phyloP scores from a whole-genome alignment of 2,888 invertebrate species.

The Rhyacophila evoluta region DNA sequence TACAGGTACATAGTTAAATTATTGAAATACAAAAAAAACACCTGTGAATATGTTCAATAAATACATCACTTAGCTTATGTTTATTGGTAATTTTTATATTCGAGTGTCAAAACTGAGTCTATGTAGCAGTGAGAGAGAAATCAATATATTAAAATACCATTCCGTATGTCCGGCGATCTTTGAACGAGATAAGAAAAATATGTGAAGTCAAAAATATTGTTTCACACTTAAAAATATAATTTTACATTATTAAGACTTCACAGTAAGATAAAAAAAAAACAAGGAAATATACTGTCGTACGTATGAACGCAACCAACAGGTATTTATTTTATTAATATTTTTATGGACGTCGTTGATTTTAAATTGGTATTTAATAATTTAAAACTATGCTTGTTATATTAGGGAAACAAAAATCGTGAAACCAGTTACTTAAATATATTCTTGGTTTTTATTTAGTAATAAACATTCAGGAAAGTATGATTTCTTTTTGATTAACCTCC shows the following conservation, averaged over 20 bases:
- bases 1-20: background rate
- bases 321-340: slow-evolving; percentile 22
- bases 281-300: background rate
- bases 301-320: background rate
- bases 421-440: slow-evolving; percentile 8
- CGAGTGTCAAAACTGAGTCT: background rate
- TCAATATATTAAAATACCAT: background rate
- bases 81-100: background rate
- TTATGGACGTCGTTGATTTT: slow-evolving; percentile 1
- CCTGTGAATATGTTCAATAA: background rate
- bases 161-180: slow-evolving; percentile 18
- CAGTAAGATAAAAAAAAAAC: background rate
- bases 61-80: background rate
- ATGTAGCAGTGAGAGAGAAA: background rate
- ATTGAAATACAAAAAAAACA: background rate
- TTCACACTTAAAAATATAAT: background rate
- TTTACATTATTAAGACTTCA: slow-evolving; percentile 4
- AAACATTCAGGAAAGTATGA: background rate
- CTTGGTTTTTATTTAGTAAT: background rate
- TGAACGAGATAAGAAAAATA: background rate
- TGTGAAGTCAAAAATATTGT: slow-evolving; percentile 14
- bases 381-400: slow-evolving; percentile 18
- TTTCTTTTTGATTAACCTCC: slow-evolving; percentile 22
- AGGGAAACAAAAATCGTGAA: background rate
- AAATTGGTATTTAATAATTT: slow-evolving; percentile 12